Base-by-base conservation (phyloP, 2,113 vertebrate species). In the Crotalus helleri region DNA sequence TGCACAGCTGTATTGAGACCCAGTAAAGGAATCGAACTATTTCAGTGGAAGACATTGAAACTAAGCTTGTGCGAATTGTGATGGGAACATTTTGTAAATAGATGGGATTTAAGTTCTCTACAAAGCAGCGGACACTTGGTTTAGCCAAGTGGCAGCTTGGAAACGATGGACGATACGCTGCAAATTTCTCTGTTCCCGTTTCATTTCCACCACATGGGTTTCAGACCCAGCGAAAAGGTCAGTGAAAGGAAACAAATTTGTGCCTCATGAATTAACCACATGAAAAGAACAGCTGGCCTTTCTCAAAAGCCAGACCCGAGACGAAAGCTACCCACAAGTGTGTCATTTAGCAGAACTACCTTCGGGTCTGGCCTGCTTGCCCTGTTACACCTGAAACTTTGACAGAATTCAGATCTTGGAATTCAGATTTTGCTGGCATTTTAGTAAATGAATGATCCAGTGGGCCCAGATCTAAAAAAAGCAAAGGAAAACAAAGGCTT, bases 111-210 rank as follows among this genome's bases (percentile, higher is more conserved):
- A 21, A 9, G 46, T 17, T 44, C 85, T 87, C 0, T 53, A 29
- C 3, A 90, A 89, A 39, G 8, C 57, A 54, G 4, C 85, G 88
- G 88, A 85, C 29, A 24, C 81, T 86, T 93, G 53, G 61, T 51
- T 93, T 91, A 15, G 5, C 4, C 2, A 92, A 89, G 53, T 33
- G 39, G 86, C 57, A 89, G 49, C 33, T 90, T 93, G 64, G 93
- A 94, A 93, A 89, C 90, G 29, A 7, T 91, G 51, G 3, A 44
- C 93, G 88, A 24, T 15, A 2, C 1, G 49, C 58, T 24, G 85
- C 55, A 94, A 92, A 59, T 93, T 88, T 93, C 85, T 96, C 85
- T 96, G 39, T 49, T 89, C 87, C 57, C 19, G 0, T 94, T 96
- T 95, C 26, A 21, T 81, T 53, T 95, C 7, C 54, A 3, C 57